Conservation (phyloP, 1,140 invertebrate species). For the Drosophila orena region DNA sequence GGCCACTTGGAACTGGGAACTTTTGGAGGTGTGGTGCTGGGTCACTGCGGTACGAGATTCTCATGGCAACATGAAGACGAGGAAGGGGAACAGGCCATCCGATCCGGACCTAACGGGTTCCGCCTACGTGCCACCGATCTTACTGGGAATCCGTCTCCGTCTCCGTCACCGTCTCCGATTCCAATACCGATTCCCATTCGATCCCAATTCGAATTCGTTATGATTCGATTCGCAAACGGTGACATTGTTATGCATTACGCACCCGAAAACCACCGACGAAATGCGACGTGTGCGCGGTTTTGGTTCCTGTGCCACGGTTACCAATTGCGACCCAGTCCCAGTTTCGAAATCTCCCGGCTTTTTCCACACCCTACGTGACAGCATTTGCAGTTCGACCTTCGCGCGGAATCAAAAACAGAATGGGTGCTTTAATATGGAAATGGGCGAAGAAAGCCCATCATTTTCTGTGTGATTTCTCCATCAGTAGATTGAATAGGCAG, state of each 20-base stretch:
- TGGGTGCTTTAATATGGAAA: conserved; percentile 23
- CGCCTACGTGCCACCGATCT: conserved; percentile 52
- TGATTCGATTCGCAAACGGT: conserved; percentile 1
- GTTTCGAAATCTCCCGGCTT: conserved; percentile 61
- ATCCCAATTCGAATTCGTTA: conserved; percentile 40
- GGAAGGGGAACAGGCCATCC: conserved; percentile 16
- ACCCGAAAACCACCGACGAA: conserved; percentile 39
- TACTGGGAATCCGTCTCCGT: neutral
- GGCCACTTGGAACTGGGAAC: conserved; percentile 1
- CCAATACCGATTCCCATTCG: conserved; percentile 17
- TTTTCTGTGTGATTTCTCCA: neutral
- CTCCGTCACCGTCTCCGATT: conserved; percentile 1
- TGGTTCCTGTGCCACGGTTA: conserved; percentile 69
- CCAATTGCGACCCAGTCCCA: conserved; percentile 77
- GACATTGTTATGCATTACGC: conserved; percentile 75
- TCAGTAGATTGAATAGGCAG: no score
- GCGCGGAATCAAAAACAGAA: conserved; percentile 7
- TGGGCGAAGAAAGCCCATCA: conserved; percentile 19
- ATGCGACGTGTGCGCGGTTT: conserved; percentile 57
- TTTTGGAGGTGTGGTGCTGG: conserved; percentile 14
- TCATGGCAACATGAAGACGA: conserved; percentile 49
- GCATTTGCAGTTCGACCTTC: conserved; percentile 53
- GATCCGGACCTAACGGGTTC: conserved; percentile 47
- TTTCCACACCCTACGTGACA: conserved; percentile 72
- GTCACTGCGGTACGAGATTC: conserved; percentile 38